Evolutionary conservation across 2,113 vertebrate genomes (phyloP), one percentile per base, ranked within the genome.

Genomic region (Merops nubicus): DNA sequence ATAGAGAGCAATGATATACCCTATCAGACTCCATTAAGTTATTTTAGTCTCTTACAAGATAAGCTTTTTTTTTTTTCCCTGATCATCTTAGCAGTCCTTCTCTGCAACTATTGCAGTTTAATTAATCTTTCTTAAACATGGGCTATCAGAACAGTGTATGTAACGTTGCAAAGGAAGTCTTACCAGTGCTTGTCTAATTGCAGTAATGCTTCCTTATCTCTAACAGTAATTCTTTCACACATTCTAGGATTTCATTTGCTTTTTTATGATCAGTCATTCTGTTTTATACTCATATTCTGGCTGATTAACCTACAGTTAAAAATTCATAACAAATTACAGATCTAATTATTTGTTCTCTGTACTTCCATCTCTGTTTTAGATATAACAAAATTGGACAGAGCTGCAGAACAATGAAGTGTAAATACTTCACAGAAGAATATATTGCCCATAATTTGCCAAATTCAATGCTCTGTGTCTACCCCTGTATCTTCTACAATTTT

Each of bases 1-100:
- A 91, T 97, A 95, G 95, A 91, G 80, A 95, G 60, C 42, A 78
- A 75, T 93, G 95, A 95, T 96, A 95, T 42, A 89, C 68, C 76
- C 91, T 89, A 95, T 96, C 93, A 91, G 86, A 92, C 68, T 93
- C 73, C 60, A 96, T 93, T 96, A 96, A 92, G 86, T 93, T 96
- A 97, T 96, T 97, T 96, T 74, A 92, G 80, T 87, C 83, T 89
- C 68, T 93, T 90, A 92, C 79, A 93, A 95, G 95, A 97, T 95
- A 96, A 96, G 79, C 68, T 92, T 45, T 90, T 88, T 92, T 45
- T 90, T 88, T 91, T 84, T 74, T 16, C 17, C 33, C 45, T 51
- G 85, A 93, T 95, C 88, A 91, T 95, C 54, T 70, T 78, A 81
- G 50, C 68, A 91, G 76, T 16, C 34, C 42, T 80, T 91, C 80